Percentiles rank a stretch among this genome's conserved stretches.
These are phyloP conservation scores for Grus americana DNA, from an alignment of 2,113 vertebrate species.

Conservation along the genomic window DNA sequence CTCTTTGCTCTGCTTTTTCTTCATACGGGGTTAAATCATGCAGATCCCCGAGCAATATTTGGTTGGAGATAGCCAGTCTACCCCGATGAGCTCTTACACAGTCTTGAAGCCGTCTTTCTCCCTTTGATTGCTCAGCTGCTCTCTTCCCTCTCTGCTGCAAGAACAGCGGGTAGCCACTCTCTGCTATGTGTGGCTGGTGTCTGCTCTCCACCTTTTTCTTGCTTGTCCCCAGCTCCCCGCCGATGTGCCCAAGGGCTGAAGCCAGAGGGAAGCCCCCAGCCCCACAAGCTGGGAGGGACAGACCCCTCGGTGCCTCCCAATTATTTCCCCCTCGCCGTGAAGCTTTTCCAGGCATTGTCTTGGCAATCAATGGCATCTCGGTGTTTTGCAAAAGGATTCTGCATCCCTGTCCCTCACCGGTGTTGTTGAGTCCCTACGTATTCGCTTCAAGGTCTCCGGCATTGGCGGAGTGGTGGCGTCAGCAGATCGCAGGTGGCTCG, in stretches of 20 bases:
- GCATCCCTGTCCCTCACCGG: conserved; percentile 20
- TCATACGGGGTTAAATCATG: not conserved
- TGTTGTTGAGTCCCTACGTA: conserved; percentile 47
- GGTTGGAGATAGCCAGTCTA: not conserved
- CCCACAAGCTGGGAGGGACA: not conserved
- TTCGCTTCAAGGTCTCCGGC: conserved; percentile 75
- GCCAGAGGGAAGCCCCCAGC: not conserved
- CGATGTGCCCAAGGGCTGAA: accelerated
- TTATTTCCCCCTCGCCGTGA: not conserved
- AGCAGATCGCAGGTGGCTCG: conserved; percentile 66
- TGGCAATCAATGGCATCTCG: conserved; percentile 58
- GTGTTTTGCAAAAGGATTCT: conserved; percentile 64
- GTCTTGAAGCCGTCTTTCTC: not conserved
- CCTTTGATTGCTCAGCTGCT: not conserved
- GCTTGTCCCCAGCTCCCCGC: not conserved
- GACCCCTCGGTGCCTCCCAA: accelerated
- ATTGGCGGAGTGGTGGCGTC: conserved; percentile 47
- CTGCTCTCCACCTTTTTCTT: not conserved
- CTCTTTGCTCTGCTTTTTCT: not conserved
- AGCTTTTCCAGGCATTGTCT: conserved; percentile 65
- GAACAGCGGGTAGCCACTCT: accelerated
- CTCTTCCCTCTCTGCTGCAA: not conserved
- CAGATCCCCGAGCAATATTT: not conserved
- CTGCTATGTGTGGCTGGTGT: not conserved
- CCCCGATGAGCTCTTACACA: not conserved